Evolutionary conservation across 2,797 vertebrate species (phyloP), one percentile per base, ranked within the genome.

Genomic region (Chrysolophus pictus): DNA sequence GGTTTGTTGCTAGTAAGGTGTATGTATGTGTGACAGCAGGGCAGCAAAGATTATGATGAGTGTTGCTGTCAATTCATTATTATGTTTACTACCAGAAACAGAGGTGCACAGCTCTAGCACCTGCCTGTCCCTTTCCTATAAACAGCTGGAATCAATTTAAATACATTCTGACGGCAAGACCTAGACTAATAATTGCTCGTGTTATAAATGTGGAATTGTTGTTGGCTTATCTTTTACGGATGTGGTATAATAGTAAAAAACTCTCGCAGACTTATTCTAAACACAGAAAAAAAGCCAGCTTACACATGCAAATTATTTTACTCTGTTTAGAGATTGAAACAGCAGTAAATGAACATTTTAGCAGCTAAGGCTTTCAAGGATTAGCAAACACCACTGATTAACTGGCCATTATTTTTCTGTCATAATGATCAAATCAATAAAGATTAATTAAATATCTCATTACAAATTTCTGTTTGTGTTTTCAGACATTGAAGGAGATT

Each of bases 51-150:
- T 49, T 64, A 79, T 84, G 82, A 63, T 89, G 69, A 87, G 70
- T 87, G 47, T 70, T 88, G 53, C 88, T 96, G 90, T 92, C 90
- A 92, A 70, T 51, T 77, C 87, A 37, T 70, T 82, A 44, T 64
- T 80, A 65, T 67, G 59, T 78, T 79, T 88, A 58, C 76, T 49
- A 3, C 67, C 72, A 91, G 91, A 77, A 95, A 84, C 71, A 55
- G 84, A 91, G 85, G 73, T 58, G 41, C 42, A 29, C 9, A 87
- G 74, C 72, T 72, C 64, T 58, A 69, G 63, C 75, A 83, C 64
- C 81, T 92, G 81, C 60, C 42, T 87, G 55, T 41, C 79, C 68
- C 49, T 31, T 56, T 29, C 14, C 44, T 76, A 44, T 76, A 77
- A 94, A 88, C 75, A 83, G 47, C 68, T 93, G 78, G 79, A 73